These are phyloP conservation scores for Thera britannica DNA, from an alignment of 2,888 invertebrate species.

Conservation along the genomic window DNA sequence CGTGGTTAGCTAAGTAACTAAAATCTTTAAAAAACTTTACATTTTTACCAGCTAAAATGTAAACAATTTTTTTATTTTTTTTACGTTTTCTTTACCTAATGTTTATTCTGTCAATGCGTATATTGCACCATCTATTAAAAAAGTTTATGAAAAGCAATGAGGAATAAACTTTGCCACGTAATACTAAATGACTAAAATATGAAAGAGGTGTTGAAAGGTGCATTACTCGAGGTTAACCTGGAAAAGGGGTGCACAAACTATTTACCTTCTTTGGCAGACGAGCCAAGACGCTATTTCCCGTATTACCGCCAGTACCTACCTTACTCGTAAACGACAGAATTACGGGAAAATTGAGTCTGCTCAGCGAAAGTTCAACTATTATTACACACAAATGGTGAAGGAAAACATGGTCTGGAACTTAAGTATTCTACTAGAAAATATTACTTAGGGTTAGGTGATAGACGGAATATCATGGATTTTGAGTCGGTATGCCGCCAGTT, in stretches of 20 bases:
- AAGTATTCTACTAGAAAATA: not conserved
- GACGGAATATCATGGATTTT: too few species aligned
- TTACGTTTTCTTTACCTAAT: too few species aligned
- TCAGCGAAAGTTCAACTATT: not conserved
- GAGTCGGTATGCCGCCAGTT: too few species aligned
- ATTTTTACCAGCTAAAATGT: too few species aligned
- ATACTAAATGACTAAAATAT: not conserved
- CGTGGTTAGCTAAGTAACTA: too few species aligned
- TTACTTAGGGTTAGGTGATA: too few species aligned
- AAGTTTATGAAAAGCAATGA: not conserved
- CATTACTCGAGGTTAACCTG: constrained; percentile 6
- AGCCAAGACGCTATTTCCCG: constrained; percentile 23
- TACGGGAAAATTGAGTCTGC: constrained; percentile 11
- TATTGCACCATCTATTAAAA: too few species aligned
- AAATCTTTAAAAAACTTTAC: too few species aligned
- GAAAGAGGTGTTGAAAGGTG: constrained; percentile 12
- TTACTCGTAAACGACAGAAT: constrained; percentile 10
- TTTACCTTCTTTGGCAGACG: constrained; percentile 20
- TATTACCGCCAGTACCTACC: constrained; percentile 4
- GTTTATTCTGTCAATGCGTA: too few species aligned
- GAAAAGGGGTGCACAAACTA: constrained; percentile 11
- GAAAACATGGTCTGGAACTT: not conserved
- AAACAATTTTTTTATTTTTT: too few species aligned
- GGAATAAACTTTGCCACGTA: not conserved
- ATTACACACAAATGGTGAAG: not conserved